A percentile compares a stretch with the other conserved stretches of the same genome.
phyloP scores from a whole-genome alignment of 2,113 vertebrate species.

The Amblyopsis rosae region DNA sequence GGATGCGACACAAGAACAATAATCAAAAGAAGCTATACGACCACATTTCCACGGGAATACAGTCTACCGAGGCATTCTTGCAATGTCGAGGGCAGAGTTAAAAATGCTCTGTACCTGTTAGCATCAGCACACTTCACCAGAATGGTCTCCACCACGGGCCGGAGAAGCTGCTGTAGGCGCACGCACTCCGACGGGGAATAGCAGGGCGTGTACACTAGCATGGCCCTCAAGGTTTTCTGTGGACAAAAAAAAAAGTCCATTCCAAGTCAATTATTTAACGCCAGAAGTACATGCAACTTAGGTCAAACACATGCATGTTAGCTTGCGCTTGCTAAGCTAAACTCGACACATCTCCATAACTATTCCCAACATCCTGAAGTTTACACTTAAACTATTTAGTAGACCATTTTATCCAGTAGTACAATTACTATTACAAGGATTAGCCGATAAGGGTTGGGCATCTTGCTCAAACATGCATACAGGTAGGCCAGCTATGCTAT shows the following conservation, averaged over 20 bases:
- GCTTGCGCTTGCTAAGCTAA: no score
- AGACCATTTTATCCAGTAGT: no score
- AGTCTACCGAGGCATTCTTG: not conserved
- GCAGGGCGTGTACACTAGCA: conserved; percentile 91
- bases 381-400: no score
- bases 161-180: conserved; percentile 85
- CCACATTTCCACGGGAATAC: not conserved
- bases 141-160: conserved; percentile 88
- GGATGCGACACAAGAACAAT: not conserved
- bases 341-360: no score
- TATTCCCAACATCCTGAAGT: no score
- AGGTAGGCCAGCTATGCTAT: no score
- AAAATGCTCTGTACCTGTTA: conserved; percentile 78
- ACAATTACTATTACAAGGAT: no score
- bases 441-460: no score
- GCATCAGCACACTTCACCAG: conserved; percentile 89
- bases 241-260: conserved; percentile 13
- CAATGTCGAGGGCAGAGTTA: not conserved
- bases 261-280: no score
- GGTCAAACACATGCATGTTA: no score
- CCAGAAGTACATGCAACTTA: no score
- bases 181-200: conserved; percentile 80
- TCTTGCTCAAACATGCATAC: no score
- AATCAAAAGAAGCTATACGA: not conserved
- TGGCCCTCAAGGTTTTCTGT: conserved; percentile 90